phyloP scores from a whole-genome alignment of 35 echinoderm and acorn worm genomes.

The Apostichopus japonicus region DNA sequence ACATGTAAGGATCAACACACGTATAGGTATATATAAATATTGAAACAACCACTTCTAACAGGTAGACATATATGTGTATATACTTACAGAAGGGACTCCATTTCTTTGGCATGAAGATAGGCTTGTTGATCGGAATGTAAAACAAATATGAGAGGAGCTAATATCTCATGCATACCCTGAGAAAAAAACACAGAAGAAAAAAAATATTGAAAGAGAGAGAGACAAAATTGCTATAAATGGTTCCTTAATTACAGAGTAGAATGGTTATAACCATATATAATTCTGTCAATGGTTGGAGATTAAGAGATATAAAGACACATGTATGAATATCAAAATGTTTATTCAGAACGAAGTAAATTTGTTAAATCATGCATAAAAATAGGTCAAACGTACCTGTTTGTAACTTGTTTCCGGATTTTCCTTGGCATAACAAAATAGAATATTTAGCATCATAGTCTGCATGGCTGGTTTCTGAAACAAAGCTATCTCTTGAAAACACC shows the following conservation, averaged over 20 bases:
- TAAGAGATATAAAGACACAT: no score
- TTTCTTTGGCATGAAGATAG: conserved; percentile 96
- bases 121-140: conserved; percentile 98
- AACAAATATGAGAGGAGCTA: conserved; percentile 97
- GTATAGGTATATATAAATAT: neutral
- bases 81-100: conserved; percentile 97
- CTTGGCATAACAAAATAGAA: conserved; percentile 89
- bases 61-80: neutral
- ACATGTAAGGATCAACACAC: neutral
- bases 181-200: neutral
- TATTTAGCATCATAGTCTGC: conserved; percentile 83
- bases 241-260: no score
- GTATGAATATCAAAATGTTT: no score
- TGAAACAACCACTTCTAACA: neutral
- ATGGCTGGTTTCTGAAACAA: conserved; percentile 85
- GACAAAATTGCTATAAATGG: no score
- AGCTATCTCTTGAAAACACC: conserved; percentile 91
- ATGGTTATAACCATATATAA: no score
- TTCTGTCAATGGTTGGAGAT: no score
- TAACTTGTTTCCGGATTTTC: conserved; percentile 76
- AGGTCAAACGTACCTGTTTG: conserved; percentile 74
- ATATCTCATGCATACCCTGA: conserved; percentile 97
- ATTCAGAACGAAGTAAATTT: no score
- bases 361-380: neutral
- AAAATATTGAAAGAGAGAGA: neutral